Evolutionary conservation across 2,113 vertebrate species (phyloP).

Genomic region (Chitala chitala): DNA sequence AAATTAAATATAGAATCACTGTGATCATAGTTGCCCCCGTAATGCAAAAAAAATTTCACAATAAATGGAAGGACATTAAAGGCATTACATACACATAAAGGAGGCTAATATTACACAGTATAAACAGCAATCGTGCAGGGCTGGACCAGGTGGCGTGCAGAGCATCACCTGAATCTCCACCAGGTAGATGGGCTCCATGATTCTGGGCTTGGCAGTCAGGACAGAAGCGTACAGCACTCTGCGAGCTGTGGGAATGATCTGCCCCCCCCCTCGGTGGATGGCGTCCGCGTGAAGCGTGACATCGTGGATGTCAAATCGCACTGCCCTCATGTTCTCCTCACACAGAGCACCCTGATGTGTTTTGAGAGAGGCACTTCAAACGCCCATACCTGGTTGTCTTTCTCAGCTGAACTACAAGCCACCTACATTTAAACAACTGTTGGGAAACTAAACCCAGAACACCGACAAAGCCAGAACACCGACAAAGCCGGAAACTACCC

Average conservation of each 20-base stretch:
- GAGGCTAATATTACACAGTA: no score
- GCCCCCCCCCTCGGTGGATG: conserved; percentile 47
- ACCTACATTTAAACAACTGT: neutral
- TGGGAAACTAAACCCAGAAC: neutral
- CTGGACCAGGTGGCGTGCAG: no score
- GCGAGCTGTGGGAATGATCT: conserved; percentile 52
- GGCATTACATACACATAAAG: no score
- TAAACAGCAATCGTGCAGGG: no score
- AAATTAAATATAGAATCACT: no score
- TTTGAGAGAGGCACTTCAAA: neutral
- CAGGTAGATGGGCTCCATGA: conserved; percentile 55
- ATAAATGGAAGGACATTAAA: no score
- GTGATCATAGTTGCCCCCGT: no score
- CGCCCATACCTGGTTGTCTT: no score
- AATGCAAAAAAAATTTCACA: no score
- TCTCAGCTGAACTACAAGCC: no score
- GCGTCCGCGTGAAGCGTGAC: conserved; percentile 51
- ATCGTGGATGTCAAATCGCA: conserved; percentile 50
- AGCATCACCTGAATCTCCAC: conserved; percentile 59
- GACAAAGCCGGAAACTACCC: no score
- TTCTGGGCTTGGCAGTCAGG: conserved; percentile 45
- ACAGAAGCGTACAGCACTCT: conserved; percentile 46
- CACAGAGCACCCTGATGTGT: conserved; percentile 46
- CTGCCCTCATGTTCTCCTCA: conserved; percentile 51
- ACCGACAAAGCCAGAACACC: no score